Percentiles rank a stretch among this genome's conserved stretches.
These are phyloP conservation scores for Ciconia nigra DNA, from an alignment of 2,797 vertebrate genomes.

Conservation along the genomic window DNA sequence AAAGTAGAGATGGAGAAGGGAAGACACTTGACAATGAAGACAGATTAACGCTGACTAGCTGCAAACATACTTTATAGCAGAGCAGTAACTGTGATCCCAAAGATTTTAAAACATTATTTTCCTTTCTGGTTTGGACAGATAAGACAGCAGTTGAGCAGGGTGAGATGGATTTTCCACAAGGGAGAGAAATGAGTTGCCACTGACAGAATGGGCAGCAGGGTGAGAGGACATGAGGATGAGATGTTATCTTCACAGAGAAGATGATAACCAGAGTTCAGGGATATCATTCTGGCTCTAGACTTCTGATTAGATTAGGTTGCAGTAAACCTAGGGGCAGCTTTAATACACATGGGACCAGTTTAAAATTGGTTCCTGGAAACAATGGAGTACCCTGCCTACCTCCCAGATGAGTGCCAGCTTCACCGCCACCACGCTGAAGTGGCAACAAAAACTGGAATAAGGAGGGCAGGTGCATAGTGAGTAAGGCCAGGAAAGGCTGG, in stretches of 20 bases:
- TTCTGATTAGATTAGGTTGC: background rate
- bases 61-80: background rate
- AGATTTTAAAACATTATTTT: background rate
- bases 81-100: background rate
- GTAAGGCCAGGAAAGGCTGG: background rate
- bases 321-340: background rate
- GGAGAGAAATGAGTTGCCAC: background rate
- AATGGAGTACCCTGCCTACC: background rate
- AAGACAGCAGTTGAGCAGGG: background rate
- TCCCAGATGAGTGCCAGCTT: background rate
- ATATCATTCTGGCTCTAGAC: background rate
- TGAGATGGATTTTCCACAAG: background rate
- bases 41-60: background rate
- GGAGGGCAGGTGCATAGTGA: accelerated
- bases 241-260: background rate
- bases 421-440: accelerated
- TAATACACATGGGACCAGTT: background rate
- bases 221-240: background rate
- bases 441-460: background rate
- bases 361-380: background rate
- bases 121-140: background rate
- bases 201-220: background rate
- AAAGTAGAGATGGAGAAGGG: background rate
- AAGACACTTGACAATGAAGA: background rate
- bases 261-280: background rate